Percentiles rank a stretch among this genome's conserved stretches.
Conservation (phyloP, 2,113 vertebrate genomes). For the Cathartes aura region DNA sequence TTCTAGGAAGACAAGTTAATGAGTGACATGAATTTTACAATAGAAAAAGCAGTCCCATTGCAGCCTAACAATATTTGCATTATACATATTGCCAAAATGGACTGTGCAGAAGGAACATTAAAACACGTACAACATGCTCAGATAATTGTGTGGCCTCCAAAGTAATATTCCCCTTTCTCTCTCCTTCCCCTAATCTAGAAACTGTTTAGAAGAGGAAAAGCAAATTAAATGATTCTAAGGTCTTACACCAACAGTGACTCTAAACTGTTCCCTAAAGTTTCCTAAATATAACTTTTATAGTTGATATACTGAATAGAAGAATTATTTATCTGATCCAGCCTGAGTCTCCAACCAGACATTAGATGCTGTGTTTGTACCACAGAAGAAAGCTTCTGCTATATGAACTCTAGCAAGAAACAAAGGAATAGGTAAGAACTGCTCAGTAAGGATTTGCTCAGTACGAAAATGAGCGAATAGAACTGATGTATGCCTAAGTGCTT, state of each 20-base stretch:
- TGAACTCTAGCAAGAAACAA: neutral
- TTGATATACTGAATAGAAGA: neutral
- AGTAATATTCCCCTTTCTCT: neutral
- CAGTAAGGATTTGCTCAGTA: neutral
- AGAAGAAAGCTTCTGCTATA: neutral
- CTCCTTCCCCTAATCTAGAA: neutral
- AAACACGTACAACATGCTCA: neutral
- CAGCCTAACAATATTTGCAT: neutral
- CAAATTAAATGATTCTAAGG: neutral
- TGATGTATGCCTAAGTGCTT: neutral
- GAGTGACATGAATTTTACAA: conserved; percentile 5
- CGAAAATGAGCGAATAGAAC: neutral
- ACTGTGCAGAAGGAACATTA: neutral
- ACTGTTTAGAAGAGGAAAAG: neutral
- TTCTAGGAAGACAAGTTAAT: neutral
- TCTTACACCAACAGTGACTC: neutral
- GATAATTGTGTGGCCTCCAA: neutral
- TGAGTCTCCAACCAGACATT: neutral
- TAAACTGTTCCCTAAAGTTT: neutral
- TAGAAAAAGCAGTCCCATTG: neutral
- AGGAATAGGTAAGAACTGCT: neutral
- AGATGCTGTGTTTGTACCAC: neutral
- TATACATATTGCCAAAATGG: neutral
- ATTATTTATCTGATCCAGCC: neutral
- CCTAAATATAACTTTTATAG: neutral